Evolutionary conservation across 2,797 vertebrate species (phyloP).

Genomic region (Sebastes matsubarae): DNA sequence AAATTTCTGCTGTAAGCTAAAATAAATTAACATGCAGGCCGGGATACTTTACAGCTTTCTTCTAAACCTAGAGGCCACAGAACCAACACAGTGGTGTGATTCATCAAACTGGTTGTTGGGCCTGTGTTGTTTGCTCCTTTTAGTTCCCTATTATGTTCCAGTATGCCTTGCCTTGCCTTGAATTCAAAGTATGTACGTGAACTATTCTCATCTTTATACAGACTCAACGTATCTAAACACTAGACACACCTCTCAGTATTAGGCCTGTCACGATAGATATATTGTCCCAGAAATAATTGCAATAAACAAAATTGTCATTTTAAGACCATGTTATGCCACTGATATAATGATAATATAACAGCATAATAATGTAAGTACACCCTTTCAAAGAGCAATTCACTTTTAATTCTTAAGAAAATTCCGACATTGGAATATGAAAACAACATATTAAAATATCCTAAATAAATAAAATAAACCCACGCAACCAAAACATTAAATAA

Average conservation of each 20-base stretch:
- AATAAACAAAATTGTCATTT: no score
- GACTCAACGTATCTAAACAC: neutral
- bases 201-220: neutral
- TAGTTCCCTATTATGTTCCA: neutral
- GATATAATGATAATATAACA: no score
- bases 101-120: neutral
- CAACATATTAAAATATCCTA: no score
- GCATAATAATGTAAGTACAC: no score
- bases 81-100: neutral
- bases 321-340: no score
- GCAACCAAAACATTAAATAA: no score
- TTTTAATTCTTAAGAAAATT: no score
- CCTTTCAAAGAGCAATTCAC: no score
- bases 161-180: neutral
- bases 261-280: no score
- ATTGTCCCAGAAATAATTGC: no score
- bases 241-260: neutral
- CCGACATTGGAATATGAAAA: no score
- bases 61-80: neutral
- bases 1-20: neutral
- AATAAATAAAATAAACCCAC: no score
- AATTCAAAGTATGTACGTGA: neutral
- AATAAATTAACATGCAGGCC: neutral
- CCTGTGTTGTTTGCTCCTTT: neutral
- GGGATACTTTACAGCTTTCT: neutral